Evolutionary conservation across 2,113 vertebrate genomes (phyloP).

Genomic region (Ammodytes dubius): DNA sequence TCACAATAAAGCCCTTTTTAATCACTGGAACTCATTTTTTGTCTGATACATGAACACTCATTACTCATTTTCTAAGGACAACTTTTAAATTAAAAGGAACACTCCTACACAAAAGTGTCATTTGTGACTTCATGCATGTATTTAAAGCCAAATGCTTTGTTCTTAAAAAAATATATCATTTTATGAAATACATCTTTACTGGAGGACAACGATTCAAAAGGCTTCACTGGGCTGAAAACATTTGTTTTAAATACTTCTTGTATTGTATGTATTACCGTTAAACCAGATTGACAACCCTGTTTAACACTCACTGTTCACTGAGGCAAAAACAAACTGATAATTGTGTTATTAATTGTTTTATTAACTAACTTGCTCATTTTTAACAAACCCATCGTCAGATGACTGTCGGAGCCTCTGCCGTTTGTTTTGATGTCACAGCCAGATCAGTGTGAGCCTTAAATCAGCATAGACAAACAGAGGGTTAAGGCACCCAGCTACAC

Average conservation of each 20-base stretch:
- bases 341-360: slow-evolving; percentile 27
- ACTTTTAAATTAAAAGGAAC: background rate
- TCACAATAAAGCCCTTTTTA: background rate
- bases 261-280: background rate
- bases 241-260: background rate
- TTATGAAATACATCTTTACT: background rate
- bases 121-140: background rate
- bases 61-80: background rate
- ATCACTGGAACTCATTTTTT: slow-evolving; percentile 2
- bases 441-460: slow-evolving; percentile 66
- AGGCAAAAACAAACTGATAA: slow-evolving; percentile 34
- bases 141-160: background rate
- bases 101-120: background rate
- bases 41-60: background rate
- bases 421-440: slow-evolving; percentile 58
- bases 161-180: background rate
- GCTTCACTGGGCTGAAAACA: background rate
- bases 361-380: slow-evolving; percentile 17
- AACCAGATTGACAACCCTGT: background rate
- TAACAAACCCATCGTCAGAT: slow-evolving; percentile 37
- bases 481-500: slow-evolving; percentile 63
- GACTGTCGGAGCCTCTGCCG: slow-evolving; percentile 16
- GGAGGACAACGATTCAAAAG: background rate
- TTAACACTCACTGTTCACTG: background rate
- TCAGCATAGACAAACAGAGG: slow-evolving; percentile 67